These are phyloP conservation scores for Drosophila bunnanda DNA, from an alignment of 2,888 invertebrate genomes.

Conservation along the genomic window DNA sequence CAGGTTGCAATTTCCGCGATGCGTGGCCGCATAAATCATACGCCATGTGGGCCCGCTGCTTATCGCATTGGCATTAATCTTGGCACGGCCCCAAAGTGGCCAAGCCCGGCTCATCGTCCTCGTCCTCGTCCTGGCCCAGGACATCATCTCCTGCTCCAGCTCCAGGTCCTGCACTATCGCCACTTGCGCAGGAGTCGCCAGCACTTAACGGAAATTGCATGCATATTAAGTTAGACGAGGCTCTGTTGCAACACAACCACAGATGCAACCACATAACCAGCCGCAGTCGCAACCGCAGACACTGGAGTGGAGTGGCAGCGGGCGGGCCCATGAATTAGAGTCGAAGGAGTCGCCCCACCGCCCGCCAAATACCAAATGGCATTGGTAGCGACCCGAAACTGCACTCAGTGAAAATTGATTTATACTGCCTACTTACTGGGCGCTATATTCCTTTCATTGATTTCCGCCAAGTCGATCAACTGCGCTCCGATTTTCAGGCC, in stretches of 20 bases:
- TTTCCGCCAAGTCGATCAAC: conserved; percentile 91
- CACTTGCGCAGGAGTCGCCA: conserved; percentile 39
- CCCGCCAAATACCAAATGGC: conserved; percentile 27
- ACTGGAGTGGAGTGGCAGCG: conserved; percentile 4
- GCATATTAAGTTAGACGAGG: conserved; percentile 70
- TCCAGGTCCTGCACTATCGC: conserved; percentile 9
- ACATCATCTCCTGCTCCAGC: neutral
- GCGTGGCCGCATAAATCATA: conserved; percentile 57
- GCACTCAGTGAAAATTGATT: conserved; percentile 65
- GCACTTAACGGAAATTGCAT: conserved; percentile 78
- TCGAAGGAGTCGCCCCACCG: neutral
- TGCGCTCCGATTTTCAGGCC: conserved; percentile 94
- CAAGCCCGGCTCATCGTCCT: conserved; percentile 3
- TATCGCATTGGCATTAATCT: conserved; percentile 80
- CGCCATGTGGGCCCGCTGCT: conserved; percentile 48
- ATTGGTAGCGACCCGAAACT: conserved; percentile 44
- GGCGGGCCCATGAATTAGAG: conserved; percentile 26
- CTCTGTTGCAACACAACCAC: conserved; percentile 12
- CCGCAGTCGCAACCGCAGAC: conserved; percentile 20
- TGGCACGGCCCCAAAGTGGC: conserved; percentile 58
- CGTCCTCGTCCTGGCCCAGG: neutral
- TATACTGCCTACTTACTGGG: conserved; percentile 86
- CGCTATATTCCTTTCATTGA: conserved; percentile 89
- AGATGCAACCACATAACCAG: conserved; percentile 32
- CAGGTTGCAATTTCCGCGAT: conserved; percentile 70